phyloP scores from a whole-genome alignment of 2,113 vertebrate species.

The Cephalopterus ornatus region DNA sequence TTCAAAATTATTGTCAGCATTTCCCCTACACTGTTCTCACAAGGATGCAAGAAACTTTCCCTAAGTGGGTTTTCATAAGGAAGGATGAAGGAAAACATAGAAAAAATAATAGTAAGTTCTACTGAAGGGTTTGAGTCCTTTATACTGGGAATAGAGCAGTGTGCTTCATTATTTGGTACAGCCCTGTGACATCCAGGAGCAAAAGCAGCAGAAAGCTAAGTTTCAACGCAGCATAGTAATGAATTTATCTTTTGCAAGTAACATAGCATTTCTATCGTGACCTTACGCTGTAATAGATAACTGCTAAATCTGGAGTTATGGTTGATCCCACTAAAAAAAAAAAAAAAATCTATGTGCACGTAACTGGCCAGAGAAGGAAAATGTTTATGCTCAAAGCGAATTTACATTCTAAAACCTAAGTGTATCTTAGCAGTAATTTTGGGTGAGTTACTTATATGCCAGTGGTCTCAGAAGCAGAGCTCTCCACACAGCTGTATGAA shows the following conservation, averaged over 20 bases:
- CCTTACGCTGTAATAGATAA: background rate
- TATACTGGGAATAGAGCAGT: background rate
- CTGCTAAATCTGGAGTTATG: background rate
- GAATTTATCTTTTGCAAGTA: background rate
- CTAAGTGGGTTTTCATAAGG: background rate
- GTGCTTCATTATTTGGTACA: background rate
- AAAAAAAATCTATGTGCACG: background rate
- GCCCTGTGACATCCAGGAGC: background rate
- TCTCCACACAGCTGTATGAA: background rate
- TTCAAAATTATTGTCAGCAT: background rate
- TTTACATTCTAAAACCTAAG: background rate
- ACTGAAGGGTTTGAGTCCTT: background rate
- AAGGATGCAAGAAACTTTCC: background rate
- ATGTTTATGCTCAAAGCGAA: background rate
- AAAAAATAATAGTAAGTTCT: background rate
- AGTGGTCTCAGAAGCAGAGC: background rate
- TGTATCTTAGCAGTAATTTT: background rate
- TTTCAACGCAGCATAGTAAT: background rate
- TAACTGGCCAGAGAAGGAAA: background rate
- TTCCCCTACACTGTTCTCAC: background rate
- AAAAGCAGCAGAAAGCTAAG: background rate
- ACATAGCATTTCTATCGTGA: background rate
- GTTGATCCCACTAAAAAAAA: background rate
- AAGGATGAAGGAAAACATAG: background rate
- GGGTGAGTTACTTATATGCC: background rate